Percentiles rank a stretch among this genome's conserved stretches.
phyloP scores from a whole-genome alignment of 23 tunicate species.

The Aplidium turbinatum region DNA sequence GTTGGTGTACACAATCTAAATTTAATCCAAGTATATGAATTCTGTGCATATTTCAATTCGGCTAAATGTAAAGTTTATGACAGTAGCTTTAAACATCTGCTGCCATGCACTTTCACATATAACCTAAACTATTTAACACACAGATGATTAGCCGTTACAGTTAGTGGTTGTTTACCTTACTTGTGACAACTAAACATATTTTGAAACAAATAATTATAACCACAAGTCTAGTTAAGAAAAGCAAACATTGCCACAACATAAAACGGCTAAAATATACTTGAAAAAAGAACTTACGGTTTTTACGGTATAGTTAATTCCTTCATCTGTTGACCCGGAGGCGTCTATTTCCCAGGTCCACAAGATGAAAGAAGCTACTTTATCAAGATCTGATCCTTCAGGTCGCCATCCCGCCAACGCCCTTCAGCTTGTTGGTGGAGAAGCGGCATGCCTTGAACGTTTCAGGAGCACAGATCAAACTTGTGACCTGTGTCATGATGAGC shows the following conservation, averaged over 20 bases:
- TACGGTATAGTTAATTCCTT: conserved; percentile 48
- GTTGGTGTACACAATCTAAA: too few species aligned
- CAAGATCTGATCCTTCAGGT: conserved; percentile 60
- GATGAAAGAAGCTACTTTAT: conserved; percentile 61
- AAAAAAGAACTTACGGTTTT: conserved; percentile 38
- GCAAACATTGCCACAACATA: too few species aligned
- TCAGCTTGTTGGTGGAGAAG: conserved; percentile 48
- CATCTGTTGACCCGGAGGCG: conserved; percentile 82
- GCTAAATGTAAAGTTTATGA: too few species aligned
- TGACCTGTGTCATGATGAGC: conserved; percentile 32
- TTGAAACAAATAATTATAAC: background rate
- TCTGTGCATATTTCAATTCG: too few species aligned
- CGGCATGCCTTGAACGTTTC: conserved; percentile 47
- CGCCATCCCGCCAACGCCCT: conserved; percentile 69
- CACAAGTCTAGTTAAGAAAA: too few species aligned
- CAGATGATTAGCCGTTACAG: background rate
- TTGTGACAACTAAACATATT: background rate
- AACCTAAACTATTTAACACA: background rate
- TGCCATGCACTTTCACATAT: background rate
- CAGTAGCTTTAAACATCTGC: too few species aligned
- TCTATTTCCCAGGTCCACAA: conserved; percentile 52
- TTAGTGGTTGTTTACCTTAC: background rate
- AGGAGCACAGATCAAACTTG: conserved; percentile 33
- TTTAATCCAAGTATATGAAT: too few species aligned
- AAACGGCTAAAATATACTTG: too few species aligned